A percentile compares a stretch with the other conserved stretches of the same genome.
Evolutionary conservation across 37 sponge, comb jelly and placozoan genomes (phyloP).

Genomic region (Theonella swinhoei): DNA sequence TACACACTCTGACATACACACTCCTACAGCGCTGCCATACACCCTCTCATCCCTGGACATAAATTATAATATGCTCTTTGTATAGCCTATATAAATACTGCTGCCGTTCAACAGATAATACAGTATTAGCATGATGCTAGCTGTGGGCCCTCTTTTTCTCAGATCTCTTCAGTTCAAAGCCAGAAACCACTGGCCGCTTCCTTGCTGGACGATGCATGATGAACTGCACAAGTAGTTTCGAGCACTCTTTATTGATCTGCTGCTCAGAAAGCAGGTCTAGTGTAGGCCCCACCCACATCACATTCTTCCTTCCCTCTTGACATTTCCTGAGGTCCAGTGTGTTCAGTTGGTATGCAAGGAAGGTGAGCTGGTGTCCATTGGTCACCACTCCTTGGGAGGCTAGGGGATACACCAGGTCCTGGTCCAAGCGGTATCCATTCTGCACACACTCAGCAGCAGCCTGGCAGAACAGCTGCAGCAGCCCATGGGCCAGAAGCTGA

Average conservation of each 20-base stretch:
- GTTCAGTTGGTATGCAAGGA: constrained; percentile 79
- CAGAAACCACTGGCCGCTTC: constrained; percentile 23
- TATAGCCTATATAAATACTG: not conserved
- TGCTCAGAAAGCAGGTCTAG: constrained; percentile 47
- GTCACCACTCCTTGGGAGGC: constrained; percentile 69
- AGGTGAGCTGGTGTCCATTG: constrained; percentile 70
- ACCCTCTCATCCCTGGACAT: not conserved
- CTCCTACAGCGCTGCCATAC: not conserved
- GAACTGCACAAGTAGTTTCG: constrained; percentile 50
- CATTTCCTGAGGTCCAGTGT: constrained; percentile 54
- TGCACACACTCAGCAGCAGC: constrained; percentile 69
- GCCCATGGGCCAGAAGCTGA: constrained; percentile 54
- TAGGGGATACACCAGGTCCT: constrained; percentile 60
- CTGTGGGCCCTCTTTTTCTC: not conserved
- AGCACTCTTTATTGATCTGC: constrained; percentile 55
- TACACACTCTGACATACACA: not conserved
- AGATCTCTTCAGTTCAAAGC: constrained; percentile 25
- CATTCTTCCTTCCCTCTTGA: constrained; percentile 28
- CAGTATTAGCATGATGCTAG: not conserved
- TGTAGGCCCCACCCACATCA: constrained; percentile 74
- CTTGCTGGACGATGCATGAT: constrained; percentile 45
- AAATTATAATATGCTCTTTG: not conserved
- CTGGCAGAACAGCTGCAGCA: constrained; percentile 72
- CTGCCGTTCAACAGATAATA: too few species aligned
- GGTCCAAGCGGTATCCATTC: constrained; percentile 66